These are phyloP conservation scores for Phthorimaea operculella DNA, from an alignment of 1,140 invertebrate genomes.

Conservation along the genomic window DNA sequence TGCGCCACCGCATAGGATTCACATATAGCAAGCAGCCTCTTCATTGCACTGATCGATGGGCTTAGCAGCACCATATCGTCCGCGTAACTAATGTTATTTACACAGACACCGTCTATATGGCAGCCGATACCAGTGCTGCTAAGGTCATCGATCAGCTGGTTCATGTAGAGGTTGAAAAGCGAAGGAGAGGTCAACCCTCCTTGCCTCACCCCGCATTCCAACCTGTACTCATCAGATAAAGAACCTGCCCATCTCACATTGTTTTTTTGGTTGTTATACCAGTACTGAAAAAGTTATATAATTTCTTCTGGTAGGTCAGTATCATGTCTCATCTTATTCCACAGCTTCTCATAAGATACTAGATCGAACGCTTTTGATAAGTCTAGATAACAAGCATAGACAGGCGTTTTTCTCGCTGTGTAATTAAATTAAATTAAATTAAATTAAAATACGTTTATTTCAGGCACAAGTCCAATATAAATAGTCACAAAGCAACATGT, in stretches of 20 bases:
- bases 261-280: constrained; percentile 10
- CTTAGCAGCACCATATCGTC: constrained; percentile 8
- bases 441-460: too few species aligned
- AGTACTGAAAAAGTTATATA: constrained; percentile 2
- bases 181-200: constrained; percentile 5
- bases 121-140: background rate
- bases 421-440: too few species aligned
- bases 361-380: constrained; percentile 11
- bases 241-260: constrained; percentile 6
- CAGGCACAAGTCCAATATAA: too few species aligned
- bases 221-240: constrained; percentile 1
- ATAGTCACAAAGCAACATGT: too few species aligned
- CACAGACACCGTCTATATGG: constrained; percentile 3
- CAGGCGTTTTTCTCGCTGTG: constrained; percentile 8
- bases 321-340: constrained; percentile 2
- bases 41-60: constrained; percentile 1
- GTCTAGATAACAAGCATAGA: constrained; percentile 7
- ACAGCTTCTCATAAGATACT: constrained; percentile 6
- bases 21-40: background rate
- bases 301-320: constrained; percentile 1
- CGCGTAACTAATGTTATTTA: constrained; percentile 5
- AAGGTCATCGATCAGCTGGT: constrained; percentile 1
- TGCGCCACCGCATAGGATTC: constrained; percentile 7
- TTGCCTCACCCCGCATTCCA: constrained; percentile 12
- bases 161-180: constrained; percentile 4